Evolutionary conservation across 1,140 invertebrate genomes (phyloP), one percentile per base, ranked within the genome.

Genomic region (Hetaerina americana): DNA sequence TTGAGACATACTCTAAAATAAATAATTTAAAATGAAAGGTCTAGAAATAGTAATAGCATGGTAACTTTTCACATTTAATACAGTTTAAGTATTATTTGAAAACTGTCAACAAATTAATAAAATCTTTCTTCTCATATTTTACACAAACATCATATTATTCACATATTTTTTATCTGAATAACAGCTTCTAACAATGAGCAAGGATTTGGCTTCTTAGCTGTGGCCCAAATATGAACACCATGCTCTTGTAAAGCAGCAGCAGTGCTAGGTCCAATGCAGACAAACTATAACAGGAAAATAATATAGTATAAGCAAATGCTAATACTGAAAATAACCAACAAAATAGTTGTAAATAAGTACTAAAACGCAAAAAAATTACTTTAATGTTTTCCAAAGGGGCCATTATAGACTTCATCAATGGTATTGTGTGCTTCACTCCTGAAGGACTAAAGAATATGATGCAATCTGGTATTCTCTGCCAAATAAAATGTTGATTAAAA

Each of bases 371-470:
- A 69, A 26, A 66, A 22, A 69, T 57, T 72, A 77, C 72, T 72
- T 77, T 79, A 57, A 81, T 75, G 70, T 78, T 66, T 66, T 74
- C 68, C 72, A 77, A 72, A 71, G 76, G 69, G 70, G 76, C 70
- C 29, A 74, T 70, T 10, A 79, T 73, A 27, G 76, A 73, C 74
- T 77, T 75, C 66, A 78, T 77, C 72, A 77, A 71, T 69, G 73
- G 75, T 12, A 78, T 12, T 27, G 73, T 70, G 72, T 74, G 76
- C 72, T 78, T 76, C 12, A 81, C 77, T 69, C 82, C 82, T 26
- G 82, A 83, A 10, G 82, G 82, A 77, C 82, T 84, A 75, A 83
- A 84, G 75, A 81, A 84, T 25, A 83, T 78, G 8, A 83, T 72
- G 76, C 73, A 79, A 72, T 79, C 77, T 26, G 81, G 78, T 18